Base-by-base conservation (phyloP, 2,113 vertebrate species). In the Labeo rohita region DNA sequence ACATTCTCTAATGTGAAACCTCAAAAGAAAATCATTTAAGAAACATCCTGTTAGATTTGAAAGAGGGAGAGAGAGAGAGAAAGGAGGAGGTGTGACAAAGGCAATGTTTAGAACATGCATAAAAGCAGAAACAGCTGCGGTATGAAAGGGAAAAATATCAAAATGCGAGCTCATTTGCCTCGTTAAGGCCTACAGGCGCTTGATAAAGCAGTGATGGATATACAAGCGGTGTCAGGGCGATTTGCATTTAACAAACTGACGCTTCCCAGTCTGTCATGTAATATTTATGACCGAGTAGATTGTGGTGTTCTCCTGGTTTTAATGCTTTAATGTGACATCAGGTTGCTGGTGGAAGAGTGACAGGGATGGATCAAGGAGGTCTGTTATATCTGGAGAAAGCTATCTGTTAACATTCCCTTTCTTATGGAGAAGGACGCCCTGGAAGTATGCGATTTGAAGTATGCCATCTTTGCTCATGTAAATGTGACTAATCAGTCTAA, bases 211-310 rank as follows among this genome's bases (percentile, higher is more conserved):
- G 93, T 94, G 93, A 94, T 91, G 92, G 93, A 93, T 92, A 94
- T 92, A 93, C 81, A 88, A 92, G 88, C 87, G 91, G 91, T 91
- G 90, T 90, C 88, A 84, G 73, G 79, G 83, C 90, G 88, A 94
- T 95, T 94, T 94, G 92, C 92, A 94, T 95, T 94, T 92, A 90
- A 94, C 94, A 94, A 93, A 94, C 91, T 91, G 90, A 90, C 87
- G 91, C 93, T 91, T 94, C 90, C 89, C 90, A 87, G 90, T 89
- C 89, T 94, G 95, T 94, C 94, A 92, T 93, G 92, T 93, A 91
- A 87, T 91, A 93, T 94, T 94, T 93, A 93, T 93, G 87, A 90
- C 76, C 54, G 61, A 83, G 90, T 91, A 92, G 91, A 91, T 84
- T 89, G 89, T 80, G 85, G 90, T 86, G 85, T 89, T 91, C 89